A percentile compares a stretch with the other conserved stretches of the same genome.
phyloP scores from a whole-genome alignment of 2,888 invertebrate genomes.

The Drosophila flavopinicola region DNA sequence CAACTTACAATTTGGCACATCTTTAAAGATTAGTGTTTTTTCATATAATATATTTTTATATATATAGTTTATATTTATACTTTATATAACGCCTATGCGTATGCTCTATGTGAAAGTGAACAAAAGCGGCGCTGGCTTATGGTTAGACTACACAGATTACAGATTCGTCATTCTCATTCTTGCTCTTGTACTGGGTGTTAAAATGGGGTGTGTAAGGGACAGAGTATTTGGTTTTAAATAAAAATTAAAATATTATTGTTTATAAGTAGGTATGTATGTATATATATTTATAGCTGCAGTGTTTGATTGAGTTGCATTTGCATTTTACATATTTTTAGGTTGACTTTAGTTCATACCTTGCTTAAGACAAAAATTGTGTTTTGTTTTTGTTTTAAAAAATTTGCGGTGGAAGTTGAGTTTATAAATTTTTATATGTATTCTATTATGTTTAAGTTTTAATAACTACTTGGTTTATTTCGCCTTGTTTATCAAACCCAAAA shows the following conservation, averaged over 20 bases:
- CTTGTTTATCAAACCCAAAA: constrained; percentile 73
- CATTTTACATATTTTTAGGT: constrained; percentile 66
- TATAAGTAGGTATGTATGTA: constrained; percentile 50
- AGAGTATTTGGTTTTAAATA: constrained; percentile 39
- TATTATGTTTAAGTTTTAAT: constrained; percentile 68
- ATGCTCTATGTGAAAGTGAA: constrained; percentile 77
- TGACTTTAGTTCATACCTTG: constrained; percentile 59
- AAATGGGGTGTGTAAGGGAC: constrained; percentile 14
- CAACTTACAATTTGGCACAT: constrained; percentile 84
- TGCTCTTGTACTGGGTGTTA: constrained; percentile 61
- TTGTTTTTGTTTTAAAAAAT: constrained; percentile 69
- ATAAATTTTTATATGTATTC: constrained; percentile 67
- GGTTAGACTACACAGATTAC: constrained; percentile 71
- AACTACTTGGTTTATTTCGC: constrained; percentile 67
- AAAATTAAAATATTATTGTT: constrained; percentile 49
- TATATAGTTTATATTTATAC: constrained; percentile 67
- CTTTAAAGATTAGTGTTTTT: constrained; percentile 78
- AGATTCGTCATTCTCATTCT: constrained; percentile 48
- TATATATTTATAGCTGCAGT: constrained; percentile 64
- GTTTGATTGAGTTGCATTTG: constrained; percentile 74
- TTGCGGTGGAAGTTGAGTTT: constrained; percentile 80
- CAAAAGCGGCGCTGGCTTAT: constrained; percentile 77
- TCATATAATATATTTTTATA: constrained; percentile 55
- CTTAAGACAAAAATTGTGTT: constrained; percentile 79
- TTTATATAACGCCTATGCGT: constrained; percentile 65